Conservation (phyloP, 2,888 invertebrate genomes). For the Microplitis manilae region DNA sequence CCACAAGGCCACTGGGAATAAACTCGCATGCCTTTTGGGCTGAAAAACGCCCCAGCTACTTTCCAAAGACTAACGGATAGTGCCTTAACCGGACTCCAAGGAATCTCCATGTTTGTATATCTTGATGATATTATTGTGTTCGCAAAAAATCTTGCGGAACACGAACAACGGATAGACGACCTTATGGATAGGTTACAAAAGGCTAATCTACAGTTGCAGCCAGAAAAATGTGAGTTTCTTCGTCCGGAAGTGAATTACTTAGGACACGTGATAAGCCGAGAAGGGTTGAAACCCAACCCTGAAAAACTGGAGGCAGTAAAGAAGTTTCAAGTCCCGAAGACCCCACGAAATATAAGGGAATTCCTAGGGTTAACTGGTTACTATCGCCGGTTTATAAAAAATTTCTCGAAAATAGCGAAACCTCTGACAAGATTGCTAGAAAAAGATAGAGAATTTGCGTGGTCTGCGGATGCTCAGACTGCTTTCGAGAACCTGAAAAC, state of each 20-base stretch:
- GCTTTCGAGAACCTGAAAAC: too few relatives aligned
- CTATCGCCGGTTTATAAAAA: conserved; percentile 29
- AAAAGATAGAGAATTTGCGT: conserved; percentile 2
- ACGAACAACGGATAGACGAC: conserved; percentile 14
- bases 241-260: conserved; percentile 34
- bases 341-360: background rate
- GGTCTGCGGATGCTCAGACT: background rate
- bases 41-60: background rate
- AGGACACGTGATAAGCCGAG: conserved; percentile 34
- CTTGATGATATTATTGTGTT: conserved; percentile 55
- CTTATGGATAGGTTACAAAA: too few relatives aligned
- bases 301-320: conserved; percentile 38
- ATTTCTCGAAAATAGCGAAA: conserved; percentile 40
- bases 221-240: conserved; percentile 34
- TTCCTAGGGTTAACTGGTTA: conserved; percentile 19
- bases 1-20: conserved; percentile 26
- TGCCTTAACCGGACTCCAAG: conserved; percentile 30
- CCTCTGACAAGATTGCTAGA: conserved; percentile 23
- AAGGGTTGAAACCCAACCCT: conserved; percentile 38
- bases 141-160: conserved; percentile 38
- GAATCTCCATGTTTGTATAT: conserved; percentile 48
- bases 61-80: conserved; percentile 30
- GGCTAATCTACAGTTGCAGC: too few relatives aligned
- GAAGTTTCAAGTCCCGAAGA: conserved; percentile 17
- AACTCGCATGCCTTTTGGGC: conserved; percentile 26